Evolutionary conservation across 2,113 vertebrate species (phyloP), one percentile per base, ranked within the genome.

Genomic region (Thamnaconus septentrionalis): DNA sequence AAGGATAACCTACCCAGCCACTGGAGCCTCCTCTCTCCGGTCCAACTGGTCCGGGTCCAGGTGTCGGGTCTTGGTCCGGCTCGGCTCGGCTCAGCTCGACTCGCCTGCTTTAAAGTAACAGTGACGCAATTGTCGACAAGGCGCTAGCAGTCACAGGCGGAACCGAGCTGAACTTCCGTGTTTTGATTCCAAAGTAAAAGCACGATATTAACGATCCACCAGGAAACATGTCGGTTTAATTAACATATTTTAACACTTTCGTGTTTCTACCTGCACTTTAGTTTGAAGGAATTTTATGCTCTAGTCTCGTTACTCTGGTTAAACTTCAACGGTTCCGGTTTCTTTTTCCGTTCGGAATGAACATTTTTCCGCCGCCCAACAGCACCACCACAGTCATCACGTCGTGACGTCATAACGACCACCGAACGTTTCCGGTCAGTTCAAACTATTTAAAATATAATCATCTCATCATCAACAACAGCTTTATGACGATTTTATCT

Each of bases 101-200:
- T 64, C 11, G 71, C 46, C 47, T 8, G 75, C 64, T 87, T 83
- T 84, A 76, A 82, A 66, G 65, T 65, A 63, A 53, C 70, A n/a
- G 77, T 88, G 86, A 88, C 86, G 86, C 86, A 88, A 83, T 41
- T 66, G 83, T 61, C 60, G 56, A 72, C 66, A 72, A 87, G 18
- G 0, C 0, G 4, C 9, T 40, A 0, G 47, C 9, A 5, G 57
- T 45, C 1, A 1, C 0, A 3, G 1, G 41, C 44, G 3, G 48
- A 1, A 48, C 8, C 8, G 3, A 1, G 3, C 1, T 1, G 0
- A 4, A 41, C 66, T 64, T 88, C 83, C 79, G 60, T 58, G n/a
- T 0, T 3, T 0, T 0, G 0, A 8, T 56, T 56, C 3, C 63
- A 81, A 1, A 82, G 74, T 70, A 84, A 88, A 66, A 55, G 50